These are phyloP conservation scores for Aricia agestis DNA, from an alignment of 1,140 invertebrate species.

Conservation along the genomic window DNA sequence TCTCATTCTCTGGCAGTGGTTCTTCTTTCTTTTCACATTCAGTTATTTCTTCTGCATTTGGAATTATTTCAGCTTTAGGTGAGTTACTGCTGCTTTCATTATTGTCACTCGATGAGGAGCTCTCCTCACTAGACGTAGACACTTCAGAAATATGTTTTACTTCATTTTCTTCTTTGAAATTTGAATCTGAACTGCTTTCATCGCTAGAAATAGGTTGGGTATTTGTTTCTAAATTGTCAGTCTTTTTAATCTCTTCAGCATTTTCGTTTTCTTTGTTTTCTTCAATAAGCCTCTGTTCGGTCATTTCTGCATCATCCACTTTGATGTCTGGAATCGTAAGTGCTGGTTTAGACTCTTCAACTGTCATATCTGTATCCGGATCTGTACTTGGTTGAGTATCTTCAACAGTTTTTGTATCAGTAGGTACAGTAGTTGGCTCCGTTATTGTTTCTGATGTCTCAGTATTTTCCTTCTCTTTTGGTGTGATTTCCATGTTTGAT, in stretches of 20 bases:
- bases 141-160: slow-evolving; percentile 50
- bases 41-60: slow-evolving; percentile 23
- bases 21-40: slow-evolving; percentile 31
- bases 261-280: slow-evolving; percentile 31
- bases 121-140: slow-evolving; percentile 64
- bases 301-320: slow-evolving; percentile 65
- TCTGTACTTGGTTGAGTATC: slow-evolving; percentile 24
- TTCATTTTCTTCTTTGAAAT: slow-evolving; percentile 50
- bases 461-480: slow-evolving; percentile 1
- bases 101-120: slow-evolving; percentile 68
- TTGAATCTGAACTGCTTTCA: slow-evolving; percentile 53
- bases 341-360: slow-evolving; percentile 31
- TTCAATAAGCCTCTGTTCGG: slow-evolving; percentile 49
- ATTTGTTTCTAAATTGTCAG: slow-evolving; percentile 29
- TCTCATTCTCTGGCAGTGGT: slow-evolving; percentile 18
- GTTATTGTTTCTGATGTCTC: slow-evolving; percentile 19
- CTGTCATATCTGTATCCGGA: slow-evolving; percentile 51
- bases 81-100: slow-evolving; percentile 68
- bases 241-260: slow-evolving; percentile 30
- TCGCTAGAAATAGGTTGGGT: slow-evolving; percentile 34
- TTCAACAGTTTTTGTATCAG: slow-evolving; percentile 35
- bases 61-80: slow-evolving; percentile 44
- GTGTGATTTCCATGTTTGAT: slow-evolving; percentile 28
- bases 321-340: slow-evolving; percentile 62
- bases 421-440: slow-evolving; percentile 25